Conservation (phyloP, 2,113 vertebrate species). For the Prolemur simus region DNA sequence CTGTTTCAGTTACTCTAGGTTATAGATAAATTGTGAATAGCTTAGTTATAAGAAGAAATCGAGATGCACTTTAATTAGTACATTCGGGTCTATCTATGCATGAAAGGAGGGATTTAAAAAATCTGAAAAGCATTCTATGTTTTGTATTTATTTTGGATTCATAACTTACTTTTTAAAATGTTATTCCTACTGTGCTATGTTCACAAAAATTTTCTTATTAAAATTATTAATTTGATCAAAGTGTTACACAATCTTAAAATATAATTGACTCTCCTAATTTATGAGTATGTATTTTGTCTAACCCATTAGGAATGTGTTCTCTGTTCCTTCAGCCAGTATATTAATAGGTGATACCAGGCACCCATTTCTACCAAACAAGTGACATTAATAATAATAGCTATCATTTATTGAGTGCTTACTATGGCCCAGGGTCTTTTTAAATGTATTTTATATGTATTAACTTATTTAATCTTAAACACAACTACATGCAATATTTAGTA, state of each 20-base stretch:
- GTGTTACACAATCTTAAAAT: not conserved
- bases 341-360: not conserved
- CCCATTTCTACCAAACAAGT: not conserved
- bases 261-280: not conserved
- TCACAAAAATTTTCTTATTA: not conserved
- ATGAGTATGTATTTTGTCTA: not conserved
- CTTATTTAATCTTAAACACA: not conserved
- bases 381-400: not conserved
- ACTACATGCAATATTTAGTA: rapidly evolving
- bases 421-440: not conserved
- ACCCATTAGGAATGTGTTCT: not conserved
- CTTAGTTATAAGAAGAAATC: constrained; percentile 60
- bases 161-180: not conserved
- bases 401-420: not conserved
- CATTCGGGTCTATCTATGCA: not conserved
- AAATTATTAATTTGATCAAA: not conserved
- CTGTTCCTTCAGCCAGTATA: not conserved
- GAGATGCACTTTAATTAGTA: constrained; percentile 27
- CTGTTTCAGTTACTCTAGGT: constrained; percentile 64
- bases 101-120: not conserved
- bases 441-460: not conserved
- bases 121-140: not conserved
- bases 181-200: not conserved
- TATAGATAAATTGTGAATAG: constrained; percentile 48
- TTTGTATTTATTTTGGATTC: constrained; percentile 11